phyloP scores from a whole-genome alignment of 2,113 vertebrate genomes.

The Otolemur garnettii region DNA sequence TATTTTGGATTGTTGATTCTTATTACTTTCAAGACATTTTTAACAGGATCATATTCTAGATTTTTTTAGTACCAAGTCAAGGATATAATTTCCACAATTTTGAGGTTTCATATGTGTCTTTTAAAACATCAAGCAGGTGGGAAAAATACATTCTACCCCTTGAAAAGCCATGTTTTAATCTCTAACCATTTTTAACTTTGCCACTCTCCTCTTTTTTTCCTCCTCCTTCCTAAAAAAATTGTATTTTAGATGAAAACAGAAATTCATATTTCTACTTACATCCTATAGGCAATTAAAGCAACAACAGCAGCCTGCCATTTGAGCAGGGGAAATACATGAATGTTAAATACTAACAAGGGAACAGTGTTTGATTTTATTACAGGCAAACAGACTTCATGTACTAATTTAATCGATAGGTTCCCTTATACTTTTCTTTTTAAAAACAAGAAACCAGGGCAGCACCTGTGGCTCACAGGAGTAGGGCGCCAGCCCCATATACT shows the following conservation, averaged over 20 bases:
- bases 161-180: conserved; percentile 37
- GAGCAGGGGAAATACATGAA: conserved; percentile 52
- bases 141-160: conserved; percentile 28
- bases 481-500: too few relatives aligned
- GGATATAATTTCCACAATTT: conserved; percentile 40
- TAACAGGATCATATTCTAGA: background rate
- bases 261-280: background rate
- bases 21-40: background rate
- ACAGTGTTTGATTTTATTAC: conserved; percentile 55
- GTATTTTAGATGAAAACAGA: conserved; percentile 52
- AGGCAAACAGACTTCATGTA: background rate
- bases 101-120: conserved; percentile 26
- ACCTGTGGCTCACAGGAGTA: too few relatives aligned
- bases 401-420: conserved; percentile 28
- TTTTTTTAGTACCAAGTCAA: conserved; percentile 38
- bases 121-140: conserved; percentile 24
- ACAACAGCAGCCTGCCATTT: conserved; percentile 15
- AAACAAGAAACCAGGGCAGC: background rate
- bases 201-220: background rate
- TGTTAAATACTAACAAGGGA: conserved; percentile 58
- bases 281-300: background rate
- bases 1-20: conserved; percentile 43
- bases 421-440: conserved; percentile 39
- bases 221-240: background rate
- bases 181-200: background rate